Conservation (phyloP, 2,888 invertebrate genomes). For the Machimus atricapillus region DNA sequence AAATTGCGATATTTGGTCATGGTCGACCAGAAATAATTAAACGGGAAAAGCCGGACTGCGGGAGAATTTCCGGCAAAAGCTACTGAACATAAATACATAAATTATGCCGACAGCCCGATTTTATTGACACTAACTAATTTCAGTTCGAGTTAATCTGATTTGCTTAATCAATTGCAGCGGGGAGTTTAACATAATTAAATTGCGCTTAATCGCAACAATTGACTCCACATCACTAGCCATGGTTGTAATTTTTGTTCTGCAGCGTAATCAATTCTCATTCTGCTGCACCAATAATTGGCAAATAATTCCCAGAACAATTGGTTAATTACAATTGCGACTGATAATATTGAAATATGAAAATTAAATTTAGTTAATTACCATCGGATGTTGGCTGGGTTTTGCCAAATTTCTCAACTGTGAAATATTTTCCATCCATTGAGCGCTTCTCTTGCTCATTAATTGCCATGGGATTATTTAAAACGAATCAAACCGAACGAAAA, state of each 20-base stretch:
- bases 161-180: conserved; percentile 30
- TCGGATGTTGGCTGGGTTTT: neutral
- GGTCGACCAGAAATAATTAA: neutral
- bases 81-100: conserved; percentile 16
- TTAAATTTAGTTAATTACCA: conserved; percentile 31
- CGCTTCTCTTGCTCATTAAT: conserved; percentile 3
- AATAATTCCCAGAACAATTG: conserved; percentile 35
- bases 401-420: conserved; percentile 25
- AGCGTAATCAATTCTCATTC: conserved; percentile 29
- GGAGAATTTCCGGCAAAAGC: neutral
- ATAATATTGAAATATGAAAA: conserved; percentile 36
- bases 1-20: neutral
- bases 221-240: conserved; percentile 13
- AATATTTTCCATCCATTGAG: neutral
- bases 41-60: neutral
- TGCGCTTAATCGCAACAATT: conserved; percentile 34
- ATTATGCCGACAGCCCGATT: conserved; percentile 6
- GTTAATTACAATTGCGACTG: conserved; percentile 32
- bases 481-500: neutral
- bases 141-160: conserved; percentile 19
- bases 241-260: conserved; percentile 28
- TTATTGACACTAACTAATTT: conserved; percentile 36
- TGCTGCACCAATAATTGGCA: conserved; percentile 31
- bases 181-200: conserved; percentile 29
- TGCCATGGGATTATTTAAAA: neutral